A percentile compares a stretch with the other conserved stretches of the same genome.
These are phyloP conservation scores for Urocitellus parryii DNA, from an alignment of 2,113 vertebrate species.

Conservation along the genomic window DNA sequence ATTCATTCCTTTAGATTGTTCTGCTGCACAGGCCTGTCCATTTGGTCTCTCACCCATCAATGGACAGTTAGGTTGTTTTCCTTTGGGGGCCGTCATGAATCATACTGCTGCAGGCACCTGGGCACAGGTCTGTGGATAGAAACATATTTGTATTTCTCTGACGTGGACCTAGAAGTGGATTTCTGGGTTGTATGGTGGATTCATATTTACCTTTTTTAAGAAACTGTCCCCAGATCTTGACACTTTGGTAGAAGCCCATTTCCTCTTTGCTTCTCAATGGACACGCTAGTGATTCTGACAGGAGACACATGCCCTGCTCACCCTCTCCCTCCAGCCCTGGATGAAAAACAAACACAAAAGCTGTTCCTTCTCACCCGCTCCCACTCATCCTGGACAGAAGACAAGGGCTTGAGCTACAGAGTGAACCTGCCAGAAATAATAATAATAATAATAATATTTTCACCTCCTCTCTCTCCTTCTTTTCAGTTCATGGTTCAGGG, in stretches of 20 bases:
- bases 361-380: background rate
- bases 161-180: background rate
- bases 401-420: background rate
- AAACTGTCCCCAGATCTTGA: background rate
- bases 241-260: background rate
- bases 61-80: background rate
- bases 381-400: background rate
- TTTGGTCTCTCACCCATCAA: background rate
- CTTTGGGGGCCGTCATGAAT: background rate
- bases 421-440: background rate
- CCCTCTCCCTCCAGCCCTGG: background rate
- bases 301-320: too few relatives aligned
- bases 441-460: background rate
- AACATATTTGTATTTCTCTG: background rate
- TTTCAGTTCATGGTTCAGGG: background rate
- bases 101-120: background rate
- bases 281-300: background rate
- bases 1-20: background rate
- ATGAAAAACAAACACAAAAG: background rate
- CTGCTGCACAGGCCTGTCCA: rapidly evolving
- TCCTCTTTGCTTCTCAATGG: background rate
- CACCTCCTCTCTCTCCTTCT: background rate
- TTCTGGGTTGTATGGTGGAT: background rate
- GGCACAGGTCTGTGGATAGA: background rate
- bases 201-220: background rate